Base-by-base conservation (phyloP, 2,888 invertebrate genomes). In the Trisateles emortualis region DNA sequence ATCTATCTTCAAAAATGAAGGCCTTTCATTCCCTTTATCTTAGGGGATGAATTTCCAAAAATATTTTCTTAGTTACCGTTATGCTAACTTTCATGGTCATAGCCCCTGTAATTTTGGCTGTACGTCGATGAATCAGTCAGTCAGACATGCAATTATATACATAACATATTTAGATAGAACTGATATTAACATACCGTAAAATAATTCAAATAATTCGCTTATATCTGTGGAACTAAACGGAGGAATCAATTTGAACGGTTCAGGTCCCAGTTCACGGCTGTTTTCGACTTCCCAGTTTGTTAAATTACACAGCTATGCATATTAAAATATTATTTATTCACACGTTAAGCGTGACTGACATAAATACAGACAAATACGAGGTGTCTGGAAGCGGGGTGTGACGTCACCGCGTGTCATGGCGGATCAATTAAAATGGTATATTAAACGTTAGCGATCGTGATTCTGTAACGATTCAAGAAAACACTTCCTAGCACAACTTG, bases 231-330 rank as follows among this genome's bases (percentile, higher is more conserved):
- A 32, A 11, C 11, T 32, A 32, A 33, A 33, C 33, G 33, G 14
- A 8, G 14, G 33, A 14, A 33, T 33, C 16, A 33, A 33, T 14
- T 14, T 33, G 14, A 6, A 13, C 32, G 1, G 8, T 32, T 5
- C 35, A 24, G 42, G 32, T 43, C 47, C 35, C 17, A 57, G 64
- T 66, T 73, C 71, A 73, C 26, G 67, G 49, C 42, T 38, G 51
- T 46, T 48, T 9, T 9, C 2, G 4, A 52, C 68, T 73, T 60
- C 69, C 71, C 67, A 59, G 32, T 54, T 30, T 2, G 6, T 49
- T 30, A 70, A 46, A 68, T 64, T 53, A 73, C 57, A 54, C 38
- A 57, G 41, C 1, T 61, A 59, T 46, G 63, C 48, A 53, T 71
- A 55, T 51, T 56, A 48, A 48, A 50, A 9, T 10, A 33, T 29